Evolutionary conservation across 2,888 invertebrate species (phyloP), one percentile per base, ranked within the genome.

Genomic region (Altica lythri): DNA sequence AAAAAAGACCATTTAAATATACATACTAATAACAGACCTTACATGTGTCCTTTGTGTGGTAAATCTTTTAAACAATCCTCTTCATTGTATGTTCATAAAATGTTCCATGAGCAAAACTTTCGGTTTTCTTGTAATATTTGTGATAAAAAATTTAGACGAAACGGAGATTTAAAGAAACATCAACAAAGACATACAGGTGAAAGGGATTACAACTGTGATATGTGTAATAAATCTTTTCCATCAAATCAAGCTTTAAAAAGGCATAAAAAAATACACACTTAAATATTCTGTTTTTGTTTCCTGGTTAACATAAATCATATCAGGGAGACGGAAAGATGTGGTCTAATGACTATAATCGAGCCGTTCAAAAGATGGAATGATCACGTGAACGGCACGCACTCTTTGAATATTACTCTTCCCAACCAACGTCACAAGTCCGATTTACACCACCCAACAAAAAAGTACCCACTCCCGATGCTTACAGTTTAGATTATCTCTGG

Each of bases 31-130:
- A 62, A 59, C 34, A 67, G 81, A 27, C 78, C 79, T 0, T 81
- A 77, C 68, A 72, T 80, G 14, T 84, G 84, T 64, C 81, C 81
- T 50, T 61, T 73, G 25, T 84, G 84, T 69, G 81, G 81, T 0
- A 79, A 78, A 59, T 74, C 76, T 2, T 81, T 80, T 57, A 79
- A 79, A 42, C 81, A 83, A 1, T 66, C 76, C 35, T 79, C 81
- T 1, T 81, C 82, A 1, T 52, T 70, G 8, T 61, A 65, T 30
- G 60, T 67, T 2, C 70, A 70, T 47, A 68, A 67, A 55, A 56
- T 60, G 40, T 68, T 63, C 37, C 70, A 70, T 50, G 50, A 51
- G 4, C 30, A 66, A 13, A 48, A 50, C 6, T 72, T 74, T 51
- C 71, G 71, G 13, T 77, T 76, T 59, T 52, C 68, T 14, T 84